Conservation (phyloP, 2,888 invertebrate species). For the Drosophila longiperda region DNA sequence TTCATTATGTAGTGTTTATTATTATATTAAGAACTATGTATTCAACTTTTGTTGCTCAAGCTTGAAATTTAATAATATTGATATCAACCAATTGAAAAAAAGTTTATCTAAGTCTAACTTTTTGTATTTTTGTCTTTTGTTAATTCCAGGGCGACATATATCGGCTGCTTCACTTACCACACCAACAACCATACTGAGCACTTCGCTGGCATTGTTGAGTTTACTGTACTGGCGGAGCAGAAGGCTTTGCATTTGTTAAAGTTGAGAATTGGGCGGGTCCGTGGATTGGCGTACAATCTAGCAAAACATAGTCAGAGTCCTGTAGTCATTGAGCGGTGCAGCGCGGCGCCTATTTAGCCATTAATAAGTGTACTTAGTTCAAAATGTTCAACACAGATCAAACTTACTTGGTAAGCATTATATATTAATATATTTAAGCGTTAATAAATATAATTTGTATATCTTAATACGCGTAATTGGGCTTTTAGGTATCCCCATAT, state of each 20-base stretch:
- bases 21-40: background rate
- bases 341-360: slow-evolving; percentile 13
- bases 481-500: slow-evolving; percentile 14
- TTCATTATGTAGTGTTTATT: background rate
- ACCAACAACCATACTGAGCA: slow-evolving; percentile 38
- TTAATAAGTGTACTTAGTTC: slow-evolving; percentile 74
- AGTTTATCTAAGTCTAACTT: background rate
- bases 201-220: slow-evolving; percentile 27
- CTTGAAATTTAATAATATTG: background rate
- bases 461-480: slow-evolving; percentile 24
- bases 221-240: slow-evolving; percentile 45
- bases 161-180: slow-evolving; percentile 57
- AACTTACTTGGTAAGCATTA: slow-evolving; percentile 62
- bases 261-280: slow-evolving; percentile 23
- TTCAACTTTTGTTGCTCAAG: background rate
- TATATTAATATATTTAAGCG: slow-evolving; percentile 58
- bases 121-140: background rate
- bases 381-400: slow-evolving; percentile 59
- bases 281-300: slow-evolving; percentile 30
- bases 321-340: slow-evolving; percentile 36
- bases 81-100: background rate
- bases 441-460: slow-evolving; percentile 76
- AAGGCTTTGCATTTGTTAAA: slow-evolving; percentile 35
- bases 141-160: slow-evolving; percentile 78
- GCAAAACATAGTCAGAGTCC: slow-evolving; percentile 66